Evolutionary conservation across 2,797 vertebrate genomes (phyloP), one percentile per base, ranked within the genome.

Genomic region (Lutjanus argentimaculatus): DNA sequence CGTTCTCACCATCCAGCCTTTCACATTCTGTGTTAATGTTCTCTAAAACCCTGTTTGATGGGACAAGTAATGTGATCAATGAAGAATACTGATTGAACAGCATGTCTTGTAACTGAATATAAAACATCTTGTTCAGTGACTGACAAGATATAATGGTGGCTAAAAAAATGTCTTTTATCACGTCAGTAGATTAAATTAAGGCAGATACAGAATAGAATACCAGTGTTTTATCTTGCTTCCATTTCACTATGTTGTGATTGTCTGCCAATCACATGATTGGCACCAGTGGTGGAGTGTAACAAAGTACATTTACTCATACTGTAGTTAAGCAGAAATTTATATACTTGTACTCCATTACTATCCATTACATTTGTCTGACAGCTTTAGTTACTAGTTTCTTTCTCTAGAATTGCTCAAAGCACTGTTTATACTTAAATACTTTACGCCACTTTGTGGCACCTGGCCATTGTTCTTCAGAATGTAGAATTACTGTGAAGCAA

Each of bases 1-100:
- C 15, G 15, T 76, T 75, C 11, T 69, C 61, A 70, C 49, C 6
- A 25, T 51, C 8, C 48, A 56, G 42, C 52, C 30, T n/a, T 55
- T 16, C n/a, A 40, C 8, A 73, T 25, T 36, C 4, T 30, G 3
- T 1, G 1, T 45, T 48, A 61, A 63, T 83, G 76, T 79, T 80
- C 63, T 66, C n/a, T 80, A 8, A 52, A 75, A 49, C 13, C 21
- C n/a, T 58, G 40, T 75, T 52, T 81, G 55, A 84, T 59, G 12
- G 43, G 52, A 74, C 19, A 63, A 57, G 25, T 77, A 72, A 85
- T 85, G 43, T 22, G 84, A 91, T 89, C 82, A 92, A 7, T 14
- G 53, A 25, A 43, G 58, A 68, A 22, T 22, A 63, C 16, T 64
- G 59, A 84, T 68, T 65, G 48, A 72, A n/a, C 12, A 53, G 48